These are phyloP conservation scores for Rotaria magnacalcarata DNA, from an alignment of 2,888 invertebrate species.

Conservation along the genomic window DNA sequence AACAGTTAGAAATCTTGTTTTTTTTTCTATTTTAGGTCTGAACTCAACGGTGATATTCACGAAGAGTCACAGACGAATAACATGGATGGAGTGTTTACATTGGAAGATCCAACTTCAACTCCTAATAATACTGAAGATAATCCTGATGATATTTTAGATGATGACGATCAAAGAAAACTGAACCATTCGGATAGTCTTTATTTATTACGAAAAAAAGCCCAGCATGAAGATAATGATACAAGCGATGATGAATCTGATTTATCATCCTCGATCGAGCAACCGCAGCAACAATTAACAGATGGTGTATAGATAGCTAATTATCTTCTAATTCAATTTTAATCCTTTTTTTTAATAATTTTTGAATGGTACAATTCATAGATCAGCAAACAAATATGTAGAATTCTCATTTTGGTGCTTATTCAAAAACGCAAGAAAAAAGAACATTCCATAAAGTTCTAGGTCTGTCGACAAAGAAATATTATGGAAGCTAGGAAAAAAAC, in stretches of 20 bases:
- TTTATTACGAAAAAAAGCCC: background rate
- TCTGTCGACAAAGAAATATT: background rate
- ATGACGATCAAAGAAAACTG: background rate
- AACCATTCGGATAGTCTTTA: slow-evolving; percentile 26
- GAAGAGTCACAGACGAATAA: background rate
- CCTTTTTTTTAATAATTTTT: too few species aligned
- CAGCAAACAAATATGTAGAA: background rate
- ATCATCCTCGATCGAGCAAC: background rate
- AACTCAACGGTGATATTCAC: background rate
- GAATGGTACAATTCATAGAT: background rate
- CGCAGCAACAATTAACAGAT: background rate
- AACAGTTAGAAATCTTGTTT: too few species aligned
- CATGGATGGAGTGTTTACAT: background rate
- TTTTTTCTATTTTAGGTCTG: background rate
- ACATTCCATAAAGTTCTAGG: background rate
- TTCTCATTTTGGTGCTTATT: background rate
- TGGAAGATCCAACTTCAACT: background rate
- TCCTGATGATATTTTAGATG: background rate
- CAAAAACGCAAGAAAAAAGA: background rate
- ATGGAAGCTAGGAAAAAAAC: background rate
- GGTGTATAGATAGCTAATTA: background rate
- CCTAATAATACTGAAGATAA: background rate
- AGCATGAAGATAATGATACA: background rate
- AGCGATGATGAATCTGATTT: slow-evolving; percentile 1
- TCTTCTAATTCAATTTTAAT: too few species aligned